Evolutionary conservation across 2,888 invertebrate genomes (phyloP).

Genomic region (Amphipoea oculea): DNA sequence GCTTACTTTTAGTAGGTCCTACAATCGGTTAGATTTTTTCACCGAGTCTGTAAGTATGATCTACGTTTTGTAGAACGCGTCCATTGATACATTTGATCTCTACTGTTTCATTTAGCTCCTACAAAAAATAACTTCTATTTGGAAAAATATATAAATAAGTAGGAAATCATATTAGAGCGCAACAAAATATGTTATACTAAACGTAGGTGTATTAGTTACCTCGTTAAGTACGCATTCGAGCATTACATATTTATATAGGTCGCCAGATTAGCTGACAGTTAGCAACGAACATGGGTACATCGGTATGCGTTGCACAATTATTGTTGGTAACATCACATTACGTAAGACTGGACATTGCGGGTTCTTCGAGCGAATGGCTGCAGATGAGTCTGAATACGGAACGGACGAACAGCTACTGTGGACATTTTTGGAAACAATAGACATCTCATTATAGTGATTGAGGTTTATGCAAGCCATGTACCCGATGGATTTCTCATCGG

Average conservation of each 20-base stretch:
- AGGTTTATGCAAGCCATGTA: not conserved
- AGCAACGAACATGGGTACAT: slow-evolving; percentile 53
- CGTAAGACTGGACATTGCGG: slow-evolving; percentile 65
- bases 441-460: slow-evolving; percentile 11
- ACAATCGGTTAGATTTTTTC: not conserved
- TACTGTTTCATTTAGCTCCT: not conserved
- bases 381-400: slow-evolving; percentile 42
- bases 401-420: slow-evolving; percentile 27
- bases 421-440: slow-evolving; percentile 36
- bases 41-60: not conserved
- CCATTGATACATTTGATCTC: not conserved
- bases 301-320: slow-evolving; percentile 66
- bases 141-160: not conserved
- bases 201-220: slow-evolving; percentile 14
- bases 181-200: slow-evolving; percentile 4
- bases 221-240: slow-evolving; percentile 9
- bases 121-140: not conserved
- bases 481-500: not conserved
- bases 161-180: not conserved
- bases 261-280: slow-evolving; percentile 56
- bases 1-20: not conserved
- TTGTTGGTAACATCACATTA: slow-evolving; percentile 64
- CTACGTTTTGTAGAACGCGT: not conserved
- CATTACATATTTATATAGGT: slow-evolving; percentile 42
- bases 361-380: slow-evolving; percentile 48